phyloP scores from a whole-genome alignment of 2,113 vertebrate species.

The Myrmecophaga tridactyla region DNA sequence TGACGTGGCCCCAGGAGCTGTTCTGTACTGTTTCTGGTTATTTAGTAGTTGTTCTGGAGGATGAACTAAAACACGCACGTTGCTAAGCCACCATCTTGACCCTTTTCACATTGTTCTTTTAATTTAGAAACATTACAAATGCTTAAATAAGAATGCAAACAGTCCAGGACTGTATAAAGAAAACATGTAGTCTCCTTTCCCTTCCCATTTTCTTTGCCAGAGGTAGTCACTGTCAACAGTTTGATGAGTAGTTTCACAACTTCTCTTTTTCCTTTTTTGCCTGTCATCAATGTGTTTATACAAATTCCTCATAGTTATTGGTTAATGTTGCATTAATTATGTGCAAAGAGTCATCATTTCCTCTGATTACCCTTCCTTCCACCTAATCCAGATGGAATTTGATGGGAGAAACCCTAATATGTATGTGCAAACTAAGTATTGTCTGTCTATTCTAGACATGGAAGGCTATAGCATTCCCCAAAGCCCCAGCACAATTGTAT shows the following conservation, averaged over 20 bases:
- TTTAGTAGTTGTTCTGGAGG: too few species aligned
- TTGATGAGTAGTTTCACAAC: background rate
- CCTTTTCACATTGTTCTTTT: slow-evolving; percentile 34
- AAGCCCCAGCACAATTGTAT: background rate
- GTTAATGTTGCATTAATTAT: slow-evolving; percentile 50
- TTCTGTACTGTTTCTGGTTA: too few species aligned
- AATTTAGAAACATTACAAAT: slow-evolving; percentile 41
- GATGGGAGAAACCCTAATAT: background rate
- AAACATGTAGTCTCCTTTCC: background rate
- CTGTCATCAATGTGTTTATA: background rate
- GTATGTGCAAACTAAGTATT: background rate
- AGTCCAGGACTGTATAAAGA: background rate
- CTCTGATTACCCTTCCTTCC: slow-evolving; percentile 11
- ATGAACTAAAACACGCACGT: too few species aligned
- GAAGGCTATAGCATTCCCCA: background rate
- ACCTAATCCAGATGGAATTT: slow-evolving; percentile 41
- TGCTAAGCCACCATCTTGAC: too few species aligned
- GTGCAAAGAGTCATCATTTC: background rate
- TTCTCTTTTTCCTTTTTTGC: slow-evolving; percentile 22
- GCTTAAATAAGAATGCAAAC: background rate
- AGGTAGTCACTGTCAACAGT: background rate
- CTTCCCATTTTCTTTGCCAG: background rate
- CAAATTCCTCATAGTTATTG: background rate
- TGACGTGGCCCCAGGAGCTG: too few species aligned
- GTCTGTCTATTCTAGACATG: background rate